Evolutionary conservation across 2,888 invertebrate species (phyloP), one percentile per base, ranked within the genome.

Genomic region (Volucella inflata): DNA sequence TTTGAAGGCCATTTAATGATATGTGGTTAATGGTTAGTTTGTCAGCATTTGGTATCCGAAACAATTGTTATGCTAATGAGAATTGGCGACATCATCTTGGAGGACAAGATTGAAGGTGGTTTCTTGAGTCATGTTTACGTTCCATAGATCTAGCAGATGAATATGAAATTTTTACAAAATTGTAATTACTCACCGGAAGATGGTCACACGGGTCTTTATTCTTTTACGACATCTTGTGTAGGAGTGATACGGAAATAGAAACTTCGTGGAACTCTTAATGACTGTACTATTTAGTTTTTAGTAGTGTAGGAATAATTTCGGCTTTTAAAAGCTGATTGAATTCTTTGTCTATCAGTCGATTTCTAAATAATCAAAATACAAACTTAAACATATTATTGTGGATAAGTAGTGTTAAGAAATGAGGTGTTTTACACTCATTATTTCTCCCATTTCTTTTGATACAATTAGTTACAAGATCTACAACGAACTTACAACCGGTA

Each of bases 31-130:
- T 40, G 50, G 48, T 16, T n/a, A 40, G 48, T 78, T 71, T 71
- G 78, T 78, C 78, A 78, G 12, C 50, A 10, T 12, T n/a, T 36
- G 40, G 62, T 16, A 62, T 59, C 10, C 50, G 59, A 59, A 46
- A 48, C 46, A 17, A 46, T 59, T 71, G 59, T 59, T 46, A 48
- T 57, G 57, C 57, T 70, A 16, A 46, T 55, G 0, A 11, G 30
- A 17, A 64, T 17, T 30, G 48, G 48, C 21, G 16, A 65, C 16
- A 12, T 14, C 46, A 14, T n/a, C 6, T 59, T 59, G 59, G 16
- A n/a, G 12, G 17, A n/a, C 17, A 11, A 38, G 11, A 42, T 1
- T 12, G 11, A 42, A 17, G 17, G 42, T 17, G 42, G 59, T 59
- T 59, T 59, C 21, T 42, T 21, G 17, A 59, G 16, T 42, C 59